A percentile compares a stretch with the other conserved stretches of the same genome.
Evolutionary conservation across 2,113 vertebrate genomes (phyloP).

Genomic region (Nibea albiflora): DNA sequence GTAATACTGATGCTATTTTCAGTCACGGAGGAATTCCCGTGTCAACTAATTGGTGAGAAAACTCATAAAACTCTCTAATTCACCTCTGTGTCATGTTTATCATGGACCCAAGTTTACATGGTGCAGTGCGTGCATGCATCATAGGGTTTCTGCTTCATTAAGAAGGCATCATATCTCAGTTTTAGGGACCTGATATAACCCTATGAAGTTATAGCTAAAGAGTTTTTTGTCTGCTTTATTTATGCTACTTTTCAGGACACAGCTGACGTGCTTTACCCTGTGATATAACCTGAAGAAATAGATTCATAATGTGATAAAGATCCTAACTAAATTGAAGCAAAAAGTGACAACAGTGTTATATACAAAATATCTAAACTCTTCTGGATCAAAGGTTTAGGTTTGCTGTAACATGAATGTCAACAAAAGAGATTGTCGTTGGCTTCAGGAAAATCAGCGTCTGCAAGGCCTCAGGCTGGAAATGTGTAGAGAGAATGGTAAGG

Average conservation of each 20-base stretch:
- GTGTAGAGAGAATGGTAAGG: no score
- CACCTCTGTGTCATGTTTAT: background rate
- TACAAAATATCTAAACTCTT: background rate
- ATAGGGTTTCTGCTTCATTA: slow-evolving; percentile 16
- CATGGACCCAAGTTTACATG: background rate
- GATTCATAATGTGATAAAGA: background rate
- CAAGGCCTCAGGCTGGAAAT: no score
- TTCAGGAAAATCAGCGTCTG: no score
- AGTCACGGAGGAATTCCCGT: slow-evolving; percentile 49
- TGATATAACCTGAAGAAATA: background rate
- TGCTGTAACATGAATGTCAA: no score
- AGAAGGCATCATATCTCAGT: background rate
- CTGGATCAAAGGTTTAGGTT: background rate
- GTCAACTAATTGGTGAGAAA: background rate
- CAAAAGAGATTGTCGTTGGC: no score
- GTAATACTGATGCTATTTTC: slow-evolving; percentile 53
- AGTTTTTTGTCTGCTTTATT: background rate
- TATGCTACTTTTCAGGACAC: background rate
- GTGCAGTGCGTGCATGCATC: slow-evolving; percentile 2
- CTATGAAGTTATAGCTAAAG: background rate
- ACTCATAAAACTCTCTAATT: slow-evolving; percentile 1
- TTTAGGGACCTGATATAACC: background rate
- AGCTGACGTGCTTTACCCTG: background rate
- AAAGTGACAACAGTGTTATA: background rate
- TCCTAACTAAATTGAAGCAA: background rate